Evolutionary conservation across 2,797 vertebrate genomes (phyloP), one percentile per base, ranked within the genome.

Genomic region (Mormyrops boulengeri): DNA sequence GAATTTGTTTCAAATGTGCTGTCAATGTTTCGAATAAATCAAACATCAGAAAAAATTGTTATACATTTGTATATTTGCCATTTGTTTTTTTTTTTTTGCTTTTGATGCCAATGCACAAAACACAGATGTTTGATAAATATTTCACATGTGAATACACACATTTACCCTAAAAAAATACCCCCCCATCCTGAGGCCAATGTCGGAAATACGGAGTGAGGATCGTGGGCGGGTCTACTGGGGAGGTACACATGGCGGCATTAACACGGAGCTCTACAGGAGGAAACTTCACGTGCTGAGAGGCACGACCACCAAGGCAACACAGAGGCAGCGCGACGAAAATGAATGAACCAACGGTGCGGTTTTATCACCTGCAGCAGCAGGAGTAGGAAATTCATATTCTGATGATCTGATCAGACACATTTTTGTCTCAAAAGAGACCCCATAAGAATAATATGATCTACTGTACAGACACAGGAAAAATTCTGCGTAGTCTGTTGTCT

Each of bases 21-120:
- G 96, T 96, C 96, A 96, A 96, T 96, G 96, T 97, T 97, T 96
- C 94, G 96, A 97, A 96, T 97, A 97, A 97, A 97, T 96, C 93
- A 94, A 95, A 95, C 93, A 96, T 95, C 94, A 92, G 49, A 44
- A 86, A 89, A 69, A 47, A 50, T 1, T 38, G 47, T 38, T 53
- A 44, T 87, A 55, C 50, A 22, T 60, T 34, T 14, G 66, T 34
- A 34, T 73, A 14, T 38, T 73, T 85, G 62, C 22, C n/a, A n/a
- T 69, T 66, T 7, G 41, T 38, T 87, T 85, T 82, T 41, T 85
- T 82, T 41, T 52, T 4, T n/a, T 55, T 55, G 52, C 52, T 19
- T 62, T 8, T 62, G 57, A n/a, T 34, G 19, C 34, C 52, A 62
- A 19, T 44, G 14, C 22, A 52, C 49, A 52, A 85, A 57, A 88